phyloP scores from a whole-genome alignment of 2,797 vertebrate genomes.

The Philypnodon macrostomus region DNA sequence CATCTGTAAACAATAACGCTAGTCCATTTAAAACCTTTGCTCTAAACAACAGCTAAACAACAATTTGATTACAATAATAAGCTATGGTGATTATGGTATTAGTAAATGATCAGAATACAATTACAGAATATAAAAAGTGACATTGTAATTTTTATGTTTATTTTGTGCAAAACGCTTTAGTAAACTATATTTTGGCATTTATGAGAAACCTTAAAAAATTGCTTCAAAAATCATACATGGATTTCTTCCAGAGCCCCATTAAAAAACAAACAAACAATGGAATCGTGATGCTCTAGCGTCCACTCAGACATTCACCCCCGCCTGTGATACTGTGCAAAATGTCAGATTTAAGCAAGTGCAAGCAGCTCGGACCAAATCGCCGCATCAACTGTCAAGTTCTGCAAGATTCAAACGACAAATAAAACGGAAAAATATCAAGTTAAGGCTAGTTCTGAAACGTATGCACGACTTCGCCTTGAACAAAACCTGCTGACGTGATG shows the following conservation, averaged over 20 bases:
- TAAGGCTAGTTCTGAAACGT: constrained; percentile 69
- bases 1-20: constrained; percentile 81
- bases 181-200: constrained; percentile 90
- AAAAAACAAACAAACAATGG: constrained; percentile 48
- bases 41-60: constrained; percentile 78
- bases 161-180: constrained; percentile 89
- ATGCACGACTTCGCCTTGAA: constrained; percentile 44
- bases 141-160: constrained; percentile 73
- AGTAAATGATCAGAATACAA: constrained; percentile 80
- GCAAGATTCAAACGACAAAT: constrained; percentile 49
- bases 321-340: constrained; percentile 80
- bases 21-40: constrained; percentile 63
- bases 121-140: constrained; percentile 84
- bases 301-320: constrained; percentile 64
- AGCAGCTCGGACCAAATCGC: constrained; percentile 66
- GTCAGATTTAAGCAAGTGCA: constrained; percentile 77
- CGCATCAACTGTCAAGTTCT: constrained; percentile 50
- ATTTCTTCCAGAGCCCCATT: constrained; percentile 52
- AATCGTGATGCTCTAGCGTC: no score
- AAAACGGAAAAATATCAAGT: constrained; percentile 35
- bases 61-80: constrained; percentile 78
- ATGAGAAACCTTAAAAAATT: constrained; percentile 76
- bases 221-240: constrained; percentile 44
- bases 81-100: constrained; percentile 75
- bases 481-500: constrained; percentile 12